Evolutionary conservation across 1,140 invertebrate genomes (phyloP).

Genomic region (Drosophila nannoptera): DNA sequence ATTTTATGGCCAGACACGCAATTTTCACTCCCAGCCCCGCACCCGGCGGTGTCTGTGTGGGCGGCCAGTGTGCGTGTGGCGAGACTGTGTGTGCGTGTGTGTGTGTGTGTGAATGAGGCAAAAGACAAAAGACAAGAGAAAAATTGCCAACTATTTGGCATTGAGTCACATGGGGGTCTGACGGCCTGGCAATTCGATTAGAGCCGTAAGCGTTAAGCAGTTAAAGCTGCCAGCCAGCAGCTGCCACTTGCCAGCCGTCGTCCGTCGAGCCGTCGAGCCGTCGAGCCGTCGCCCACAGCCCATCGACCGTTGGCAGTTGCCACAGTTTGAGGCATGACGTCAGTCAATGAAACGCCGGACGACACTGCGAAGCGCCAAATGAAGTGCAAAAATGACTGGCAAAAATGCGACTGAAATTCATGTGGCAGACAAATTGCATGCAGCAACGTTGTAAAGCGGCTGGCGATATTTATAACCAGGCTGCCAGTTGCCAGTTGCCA

Average conservation of each 20-base stretch:
- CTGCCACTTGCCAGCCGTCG: conserved; percentile 14
- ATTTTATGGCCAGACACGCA: conserved; percentile 74
- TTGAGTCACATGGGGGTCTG: conserved; percentile 56
- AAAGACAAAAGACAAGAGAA: conserved; percentile 53
- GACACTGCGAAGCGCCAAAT: conserved; percentile 41
- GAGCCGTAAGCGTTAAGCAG: conserved; percentile 65
- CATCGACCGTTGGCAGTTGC: conserved; percentile 12
- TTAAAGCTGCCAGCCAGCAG: conserved; percentile 39
- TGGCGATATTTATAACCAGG: conserved; percentile 53
- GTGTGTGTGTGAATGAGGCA: conserved; percentile 62
- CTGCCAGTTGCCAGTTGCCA: too few species aligned
- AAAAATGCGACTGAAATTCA: conserved; percentile 44
- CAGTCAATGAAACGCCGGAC: conserved; percentile 43
- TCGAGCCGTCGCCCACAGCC: conserved; percentile 4
- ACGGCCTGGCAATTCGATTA: conserved; percentile 64
- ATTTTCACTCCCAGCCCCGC: conserved; percentile 47
- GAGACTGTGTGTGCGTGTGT: conserved; percentile 25
- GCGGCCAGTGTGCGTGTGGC: conserved; percentile 11
- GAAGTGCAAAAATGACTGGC: conserved; percentile 53
- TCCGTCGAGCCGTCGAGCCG: too few species aligned
- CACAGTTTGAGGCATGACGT: conserved; percentile 43
- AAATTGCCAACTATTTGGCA: conserved; percentile 73
- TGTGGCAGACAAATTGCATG: conserved; percentile 52
- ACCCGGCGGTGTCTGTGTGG: conserved; percentile 32
- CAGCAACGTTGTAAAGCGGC: conserved; percentile 15